Conservation (phyloP, 2,113 vertebrate genomes). For the Cyphomyrus plagiostoma region DNA sequence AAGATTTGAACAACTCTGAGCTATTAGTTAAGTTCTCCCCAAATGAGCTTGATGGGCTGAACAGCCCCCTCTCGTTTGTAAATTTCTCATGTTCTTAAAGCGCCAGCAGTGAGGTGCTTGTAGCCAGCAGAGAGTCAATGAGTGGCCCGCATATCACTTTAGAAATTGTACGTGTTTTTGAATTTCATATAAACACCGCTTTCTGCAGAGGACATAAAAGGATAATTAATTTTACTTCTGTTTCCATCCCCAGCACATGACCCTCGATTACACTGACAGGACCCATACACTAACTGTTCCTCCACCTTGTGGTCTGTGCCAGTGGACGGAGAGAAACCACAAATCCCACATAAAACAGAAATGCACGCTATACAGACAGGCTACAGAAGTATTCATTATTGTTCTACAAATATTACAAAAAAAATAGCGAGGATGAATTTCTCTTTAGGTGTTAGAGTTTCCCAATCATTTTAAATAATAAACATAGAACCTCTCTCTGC, state of each 20-base stretch:
- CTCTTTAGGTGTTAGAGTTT: not conserved
- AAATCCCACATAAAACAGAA: not conserved
- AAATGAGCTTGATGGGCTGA: too few relatives aligned
- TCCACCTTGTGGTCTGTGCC: not conserved
- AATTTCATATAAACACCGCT: not conserved
- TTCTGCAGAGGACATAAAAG: not conserved
- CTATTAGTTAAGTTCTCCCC: too few relatives aligned
- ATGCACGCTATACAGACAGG: not conserved
- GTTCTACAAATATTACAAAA: not conserved
- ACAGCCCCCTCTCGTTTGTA: too few relatives aligned
- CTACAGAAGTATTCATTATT: not conserved
- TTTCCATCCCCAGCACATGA: not conserved
- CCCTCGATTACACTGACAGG: not conserved
- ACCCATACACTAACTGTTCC: not conserved
- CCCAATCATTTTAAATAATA: not conserved
- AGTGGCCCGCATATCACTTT: not conserved
- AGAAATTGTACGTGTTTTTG: not conserved
- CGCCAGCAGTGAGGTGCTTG: too few relatives aligned
- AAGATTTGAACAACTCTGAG: too few relatives aligned
- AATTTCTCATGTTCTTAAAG: not conserved
- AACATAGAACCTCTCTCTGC: not conserved
- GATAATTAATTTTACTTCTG: not conserved
- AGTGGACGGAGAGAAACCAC: not conserved
- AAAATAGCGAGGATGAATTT: not conserved
- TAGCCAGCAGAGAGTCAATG: not conserved